Evolutionary conservation across 2,113 vertebrate species (phyloP).

Genomic region (Thunnus maccoyii): DNA sequence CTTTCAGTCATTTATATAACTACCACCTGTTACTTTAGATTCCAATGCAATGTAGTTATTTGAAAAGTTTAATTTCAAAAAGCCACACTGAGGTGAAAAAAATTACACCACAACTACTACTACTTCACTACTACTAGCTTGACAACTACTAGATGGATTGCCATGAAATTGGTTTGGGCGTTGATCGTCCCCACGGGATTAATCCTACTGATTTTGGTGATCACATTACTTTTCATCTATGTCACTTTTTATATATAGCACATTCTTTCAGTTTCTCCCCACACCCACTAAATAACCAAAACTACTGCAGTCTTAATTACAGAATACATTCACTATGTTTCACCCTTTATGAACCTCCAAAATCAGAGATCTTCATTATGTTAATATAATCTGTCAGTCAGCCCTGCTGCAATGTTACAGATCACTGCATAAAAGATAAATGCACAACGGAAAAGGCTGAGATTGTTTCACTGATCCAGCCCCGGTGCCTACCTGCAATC

Average conservation of each 20-base stretch:
- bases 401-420: slow-evolving; percentile 2
- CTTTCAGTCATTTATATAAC: background rate
- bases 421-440: slow-evolving; percentile 31
- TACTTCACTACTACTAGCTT: too few species aligned
- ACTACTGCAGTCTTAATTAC: background rate
- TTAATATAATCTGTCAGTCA: background rate
- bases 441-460: background rate
- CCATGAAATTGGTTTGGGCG: too few species aligned
- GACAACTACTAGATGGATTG: too few species aligned
- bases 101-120: too few species aligned
- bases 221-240: too few species aligned
- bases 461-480: background rate
- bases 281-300: too few species aligned
- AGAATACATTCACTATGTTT: background rate
- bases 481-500: background rate
- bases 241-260: too few species aligned
- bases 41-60: background rate
- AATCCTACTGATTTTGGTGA: too few species aligned
- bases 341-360: slow-evolving; percentile 6
- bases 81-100: too few species aligned
- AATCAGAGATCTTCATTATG: slow-evolving; percentile 15
- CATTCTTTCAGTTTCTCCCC: too few species aligned
- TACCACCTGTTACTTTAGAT: background rate
- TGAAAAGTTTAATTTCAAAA: background rate
- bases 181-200: too few species aligned